Percentiles rank a stretch among this genome's conserved stretches.
Evolutionary conservation across 2,888 invertebrate species (phyloP).

Genomic region (Polydrusus tereticollis): DNA sequence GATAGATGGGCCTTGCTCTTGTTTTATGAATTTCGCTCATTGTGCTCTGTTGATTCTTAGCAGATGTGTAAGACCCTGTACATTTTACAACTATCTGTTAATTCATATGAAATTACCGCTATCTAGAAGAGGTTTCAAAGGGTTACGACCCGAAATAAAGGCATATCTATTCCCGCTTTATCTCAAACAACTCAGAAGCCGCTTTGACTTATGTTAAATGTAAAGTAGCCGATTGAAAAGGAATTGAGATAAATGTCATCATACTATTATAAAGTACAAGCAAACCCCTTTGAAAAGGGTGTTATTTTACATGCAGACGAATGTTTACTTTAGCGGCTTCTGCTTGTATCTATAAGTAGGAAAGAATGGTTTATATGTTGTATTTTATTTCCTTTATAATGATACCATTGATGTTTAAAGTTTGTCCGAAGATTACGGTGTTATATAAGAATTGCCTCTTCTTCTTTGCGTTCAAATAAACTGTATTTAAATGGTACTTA

Average conservation of each 20-base stretch:
- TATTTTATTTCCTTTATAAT: conserved; percentile 6
- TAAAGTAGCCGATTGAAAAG: conserved; percentile 28
- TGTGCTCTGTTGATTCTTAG: too few species aligned
- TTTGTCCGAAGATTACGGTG: conserved; percentile 17
- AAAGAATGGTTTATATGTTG: not conserved
- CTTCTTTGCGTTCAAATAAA: not conserved
- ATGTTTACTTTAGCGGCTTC: conserved; percentile 31
- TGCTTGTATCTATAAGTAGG: conserved; percentile 6
- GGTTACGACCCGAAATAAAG: conserved; percentile 18
- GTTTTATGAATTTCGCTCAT: too few species aligned
- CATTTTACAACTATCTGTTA: conserved; percentile 4
- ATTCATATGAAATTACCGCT: not conserved
- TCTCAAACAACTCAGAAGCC: conserved; percentile 20
- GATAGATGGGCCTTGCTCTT: too few species aligned
- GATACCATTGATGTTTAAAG: conserved; percentile 11
- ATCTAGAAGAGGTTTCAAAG: conserved; percentile 11
- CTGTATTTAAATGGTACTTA: not conserved
- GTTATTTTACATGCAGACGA: conserved; percentile 15
- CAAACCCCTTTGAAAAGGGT: conserved; percentile 20
- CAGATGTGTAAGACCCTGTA: not conserved
- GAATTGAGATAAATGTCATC: conserved; percentile 20
- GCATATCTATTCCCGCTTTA: conserved; percentile 25
- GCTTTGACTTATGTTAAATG: conserved; percentile 16
- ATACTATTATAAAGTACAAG: conserved; percentile 20
- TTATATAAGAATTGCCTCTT: not conserved